phyloP scores from a whole-genome alignment of 2,113 vertebrate genomes.

The Actenoides hombroni region DNA sequence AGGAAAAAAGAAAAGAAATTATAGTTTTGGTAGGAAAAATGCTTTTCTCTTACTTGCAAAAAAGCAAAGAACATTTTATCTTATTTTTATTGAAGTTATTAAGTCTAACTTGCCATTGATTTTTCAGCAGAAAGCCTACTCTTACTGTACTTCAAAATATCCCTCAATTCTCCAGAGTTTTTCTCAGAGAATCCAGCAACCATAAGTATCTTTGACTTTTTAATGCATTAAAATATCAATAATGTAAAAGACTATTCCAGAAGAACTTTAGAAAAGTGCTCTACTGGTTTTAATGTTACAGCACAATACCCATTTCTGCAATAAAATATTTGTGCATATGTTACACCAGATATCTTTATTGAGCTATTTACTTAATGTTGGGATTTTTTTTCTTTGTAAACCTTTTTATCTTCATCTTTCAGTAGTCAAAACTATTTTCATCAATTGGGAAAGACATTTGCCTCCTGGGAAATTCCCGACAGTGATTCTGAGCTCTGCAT shows the following conservation, averaged over 20 bases:
- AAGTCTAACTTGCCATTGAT: not conserved
- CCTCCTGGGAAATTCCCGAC: not conserved
- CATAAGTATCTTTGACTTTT: not conserved
- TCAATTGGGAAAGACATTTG: not conserved
- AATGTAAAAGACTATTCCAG: conserved; percentile 13
- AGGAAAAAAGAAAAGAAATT: not conserved
- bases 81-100: not conserved
- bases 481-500: not conserved
- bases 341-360: not conserved
- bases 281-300: not conserved
- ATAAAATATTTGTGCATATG: not conserved
- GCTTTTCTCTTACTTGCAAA: not conserved
- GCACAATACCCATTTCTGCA: not conserved
- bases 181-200: not conserved
- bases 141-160: not conserved
- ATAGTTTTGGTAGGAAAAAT: not conserved
- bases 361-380: not conserved
- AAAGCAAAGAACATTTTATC: not conserved
- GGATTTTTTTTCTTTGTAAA: not conserved
- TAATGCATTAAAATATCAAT: conserved; percentile 43
- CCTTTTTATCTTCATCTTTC: not conserved
- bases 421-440: not conserved
- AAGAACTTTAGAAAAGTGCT: not conserved
- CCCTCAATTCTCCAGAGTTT: not conserved
- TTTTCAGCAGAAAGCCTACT: conserved; percentile 7